Evolutionary conservation across 2,113 vertebrate genomes (phyloP), one percentile per base, ranked within the genome.

Genomic region (Corythoichthys intestinalis): DNA sequence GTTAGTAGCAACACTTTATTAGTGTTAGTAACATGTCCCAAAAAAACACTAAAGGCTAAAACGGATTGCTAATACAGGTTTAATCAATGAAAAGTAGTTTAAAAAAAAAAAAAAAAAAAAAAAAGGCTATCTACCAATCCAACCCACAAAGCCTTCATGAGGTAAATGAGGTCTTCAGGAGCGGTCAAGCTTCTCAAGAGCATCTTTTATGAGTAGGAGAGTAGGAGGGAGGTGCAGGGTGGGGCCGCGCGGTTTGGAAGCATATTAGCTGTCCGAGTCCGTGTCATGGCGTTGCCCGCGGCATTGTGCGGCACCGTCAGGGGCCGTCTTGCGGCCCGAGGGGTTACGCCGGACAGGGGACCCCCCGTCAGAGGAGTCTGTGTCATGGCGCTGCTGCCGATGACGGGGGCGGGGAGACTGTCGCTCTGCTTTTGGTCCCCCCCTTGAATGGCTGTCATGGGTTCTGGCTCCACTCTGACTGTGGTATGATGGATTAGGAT

Each of bases 401-500:
- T 67, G 88, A 60, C 58, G 78, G 81, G 85, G 86, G 83, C 85
- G 62, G 80, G 17, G 80, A 48, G 0, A 67, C 58, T 67, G 75
- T 66, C 0, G 78, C 56, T 89, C 84, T 70, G 72, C 80, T 83
- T 88, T 91, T 81, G 79, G 80, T 65, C 82, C 85, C 71, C 83
- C 75, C 62, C 87, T 85, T 85, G 90, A 91, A 89, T 85, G 84
- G 83, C 88, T 91, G 87, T 93, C 87, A 87, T 69, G 79, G 72
- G 82, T 75, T 82, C 84, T 80, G 88, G 89, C 92, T 92, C 91
- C 92, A 64, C 85, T 90, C 87, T 83, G 90, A 86, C 86, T 91
- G 59, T 80, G 76, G 71, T 87, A 90, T 92, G 93, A 94, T 90
- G 91, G 89, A 91, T 91, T 88, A 89, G 81, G 82, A 88, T 86